phyloP scores from a whole-genome alignment of 2,888 invertebrate species.

The Aspidiotus rigidus region DNA sequence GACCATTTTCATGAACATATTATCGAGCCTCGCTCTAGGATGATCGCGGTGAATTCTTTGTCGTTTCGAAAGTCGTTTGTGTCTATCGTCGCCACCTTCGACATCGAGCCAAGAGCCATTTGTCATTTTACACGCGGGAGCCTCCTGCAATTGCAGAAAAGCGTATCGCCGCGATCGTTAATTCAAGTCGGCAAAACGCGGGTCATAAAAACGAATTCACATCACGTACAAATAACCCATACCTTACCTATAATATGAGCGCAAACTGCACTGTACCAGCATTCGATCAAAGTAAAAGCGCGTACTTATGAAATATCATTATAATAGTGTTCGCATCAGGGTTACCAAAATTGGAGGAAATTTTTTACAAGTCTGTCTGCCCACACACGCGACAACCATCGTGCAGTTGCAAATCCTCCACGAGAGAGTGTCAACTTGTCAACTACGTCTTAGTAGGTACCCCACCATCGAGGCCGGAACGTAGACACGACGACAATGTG shows the following conservation, averaged over 20 bases:
- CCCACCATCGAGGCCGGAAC: too few species aligned
- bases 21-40: too few species aligned
- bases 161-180: conserved; percentile 23
- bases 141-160: conserved; percentile 19
- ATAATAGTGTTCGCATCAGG: not conserved
- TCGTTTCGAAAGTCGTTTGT: too few species aligned
- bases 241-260: too few species aligned
- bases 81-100: conserved; percentile 1
- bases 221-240: conserved; percentile 5
- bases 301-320: not conserved
- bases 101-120: conserved; percentile 23
- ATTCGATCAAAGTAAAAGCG: conserved; percentile 2
- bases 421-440: too few species aligned
- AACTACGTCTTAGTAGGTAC: too few species aligned
- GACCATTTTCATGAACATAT: too few species aligned
- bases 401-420: too few species aligned
- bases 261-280: too few species aligned
- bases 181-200: conserved; percentile 25
- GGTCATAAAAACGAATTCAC: conserved; percentile 24
- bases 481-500: too few species aligned
- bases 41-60: too few species aligned
- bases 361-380: not conserved
- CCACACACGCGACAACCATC: too few species aligned
- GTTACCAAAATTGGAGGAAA: not conserved
- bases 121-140: conserved; percentile 21